phyloP scores from a whole-genome alignment of 2,797 vertebrate genomes.

The Gorsachius magnificus region DNA sequence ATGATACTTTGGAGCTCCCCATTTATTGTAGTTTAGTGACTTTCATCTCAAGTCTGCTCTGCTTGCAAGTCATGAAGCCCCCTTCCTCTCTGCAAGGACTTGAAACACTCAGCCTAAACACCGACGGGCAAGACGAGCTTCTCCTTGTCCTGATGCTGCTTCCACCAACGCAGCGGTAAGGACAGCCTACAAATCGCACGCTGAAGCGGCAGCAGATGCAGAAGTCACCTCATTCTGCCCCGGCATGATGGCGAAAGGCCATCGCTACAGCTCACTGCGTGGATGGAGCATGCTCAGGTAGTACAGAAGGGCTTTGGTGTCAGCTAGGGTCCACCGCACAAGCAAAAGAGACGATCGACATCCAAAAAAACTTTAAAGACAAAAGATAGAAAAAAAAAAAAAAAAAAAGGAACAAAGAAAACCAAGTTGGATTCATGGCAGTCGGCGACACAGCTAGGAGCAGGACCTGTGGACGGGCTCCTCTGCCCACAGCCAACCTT shows the following conservation, averaged over 20 bases:
- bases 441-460: neutral
- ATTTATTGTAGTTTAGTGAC: neutral
- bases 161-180: fast-evolving
- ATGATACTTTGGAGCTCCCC: neutral
- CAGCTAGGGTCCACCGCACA: neutral
- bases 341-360: neutral
- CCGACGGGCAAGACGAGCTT: neutral
- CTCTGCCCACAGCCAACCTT: neutral
- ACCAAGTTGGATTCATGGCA: fast-evolving
- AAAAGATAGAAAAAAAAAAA: neutral
- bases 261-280: fast-evolving
- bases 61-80: neutral
- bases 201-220: neutral
- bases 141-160: neutral
- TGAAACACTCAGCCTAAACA: neutral
- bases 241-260: neutral
- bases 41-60: constrained; percentile 1
- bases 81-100: neutral
- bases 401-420: neutral
- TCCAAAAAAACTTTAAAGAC: neutral
- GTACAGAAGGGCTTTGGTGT: fast-evolving
- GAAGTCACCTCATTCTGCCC: neutral
- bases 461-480: fast-evolving
- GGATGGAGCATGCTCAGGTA: fast-evolving
- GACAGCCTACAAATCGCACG: fast-evolving